A percentile compares a stretch with the other conserved stretches of the same genome.
Conservation (phyloP, 92 coral and sea anemone genomes). For the Zoanthus sociatus region DNA sequence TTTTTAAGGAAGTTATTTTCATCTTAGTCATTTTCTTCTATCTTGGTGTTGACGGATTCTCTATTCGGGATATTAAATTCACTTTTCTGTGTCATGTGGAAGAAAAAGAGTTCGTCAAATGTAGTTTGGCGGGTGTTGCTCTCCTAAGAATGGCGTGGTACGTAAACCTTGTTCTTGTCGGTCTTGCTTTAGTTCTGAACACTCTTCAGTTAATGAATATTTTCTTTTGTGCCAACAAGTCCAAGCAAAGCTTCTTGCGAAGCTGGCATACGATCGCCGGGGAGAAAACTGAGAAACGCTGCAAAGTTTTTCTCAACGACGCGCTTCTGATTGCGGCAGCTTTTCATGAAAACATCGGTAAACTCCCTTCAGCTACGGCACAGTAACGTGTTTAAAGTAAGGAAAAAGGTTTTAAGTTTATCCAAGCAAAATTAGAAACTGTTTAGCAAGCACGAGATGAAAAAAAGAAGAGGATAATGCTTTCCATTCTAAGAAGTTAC, state of each 20-base stretch:
- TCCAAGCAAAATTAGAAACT: too few species aligned
- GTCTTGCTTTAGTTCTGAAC: slow-evolving; percentile 60
- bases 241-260: slow-evolving; percentile 56
- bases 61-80: slow-evolving; percentile 49
- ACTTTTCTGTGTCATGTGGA: slow-evolving; percentile 77
- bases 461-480: too few species aligned
- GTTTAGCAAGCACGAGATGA: too few species aligned
- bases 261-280: not conserved
- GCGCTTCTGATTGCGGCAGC: slow-evolving; percentile 34
- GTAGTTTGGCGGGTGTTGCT: slow-evolving; percentile 62
- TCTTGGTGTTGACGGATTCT: slow-evolving; percentile 51
- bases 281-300: not conserved
- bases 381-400: too few species aligned
- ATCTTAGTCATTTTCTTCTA: slow-evolving; percentile 58
- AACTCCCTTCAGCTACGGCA: too few species aligned
- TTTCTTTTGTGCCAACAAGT: slow-evolving; percentile 61
- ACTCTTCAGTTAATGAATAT: slow-evolving; percentile 67
- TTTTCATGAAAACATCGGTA: too few species aligned
- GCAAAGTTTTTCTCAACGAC: slow-evolving; percentile 35
- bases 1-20: slow-evolving; percentile 59
- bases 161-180: slow-evolving; percentile 55
- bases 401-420: too few species aligned
- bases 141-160: slow-evolving; percentile 69
- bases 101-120: slow-evolving; percentile 66
- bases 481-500: too few species aligned